Evolutionary conservation across 2,888 invertebrate genomes (phyloP).

Genomic region (Stictocephala bisonia): DNA sequence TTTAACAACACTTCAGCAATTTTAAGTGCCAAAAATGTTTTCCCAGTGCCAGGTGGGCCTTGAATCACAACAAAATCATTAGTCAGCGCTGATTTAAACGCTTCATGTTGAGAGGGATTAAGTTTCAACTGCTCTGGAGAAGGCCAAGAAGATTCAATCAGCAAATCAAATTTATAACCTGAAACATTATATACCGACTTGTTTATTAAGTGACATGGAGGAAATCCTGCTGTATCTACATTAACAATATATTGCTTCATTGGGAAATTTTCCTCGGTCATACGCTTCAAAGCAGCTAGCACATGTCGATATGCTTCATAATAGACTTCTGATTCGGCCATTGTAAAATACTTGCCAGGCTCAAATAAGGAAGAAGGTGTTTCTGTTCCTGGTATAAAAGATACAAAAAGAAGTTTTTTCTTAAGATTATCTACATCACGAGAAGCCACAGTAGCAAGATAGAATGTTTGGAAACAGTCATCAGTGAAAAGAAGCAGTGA

Average conservation of each 20-base stretch:
- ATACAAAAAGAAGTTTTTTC: background rate
- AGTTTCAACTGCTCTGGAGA: slow-evolving; percentile 65
- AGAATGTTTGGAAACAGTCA: slow-evolving; percentile 75
- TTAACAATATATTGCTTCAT: slow-evolving; percentile 77
- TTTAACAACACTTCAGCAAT: slow-evolving; percentile 75
- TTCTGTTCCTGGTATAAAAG: background rate
- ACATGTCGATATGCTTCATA: slow-evolving; percentile 86
- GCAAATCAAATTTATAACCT: slow-evolving; percentile 44
- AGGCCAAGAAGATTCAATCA: slow-evolving; percentile 51
- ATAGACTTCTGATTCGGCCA: slow-evolving; percentile 83
- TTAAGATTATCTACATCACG: slow-evolving; percentile 59
- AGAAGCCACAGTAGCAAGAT: slow-evolving; percentile 76
- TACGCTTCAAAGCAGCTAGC: slow-evolving; percentile 74
- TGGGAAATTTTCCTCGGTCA: slow-evolving; percentile 71
- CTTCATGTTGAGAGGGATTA: slow-evolving; percentile 75
- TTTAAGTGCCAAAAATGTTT: slow-evolving; percentile 83
- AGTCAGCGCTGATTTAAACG: slow-evolving; percentile 75
- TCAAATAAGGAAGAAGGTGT: slow-evolving; percentile 14
- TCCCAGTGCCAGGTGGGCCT: slow-evolving; percentile 91
- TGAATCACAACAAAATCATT: slow-evolving; percentile 82
- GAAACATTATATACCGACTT: slow-evolving; percentile 47
- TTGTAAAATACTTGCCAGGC: slow-evolving; percentile 64
- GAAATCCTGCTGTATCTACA: slow-evolving; percentile 61
- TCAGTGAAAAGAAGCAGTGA: slow-evolving; percentile 78
- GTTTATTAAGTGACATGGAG: slow-evolving; percentile 65